These are phyloP conservation scores for Corythornis leucogaster DNA, from an alignment of 2,797 vertebrate genomes.

Conservation along the genomic window DNA sequence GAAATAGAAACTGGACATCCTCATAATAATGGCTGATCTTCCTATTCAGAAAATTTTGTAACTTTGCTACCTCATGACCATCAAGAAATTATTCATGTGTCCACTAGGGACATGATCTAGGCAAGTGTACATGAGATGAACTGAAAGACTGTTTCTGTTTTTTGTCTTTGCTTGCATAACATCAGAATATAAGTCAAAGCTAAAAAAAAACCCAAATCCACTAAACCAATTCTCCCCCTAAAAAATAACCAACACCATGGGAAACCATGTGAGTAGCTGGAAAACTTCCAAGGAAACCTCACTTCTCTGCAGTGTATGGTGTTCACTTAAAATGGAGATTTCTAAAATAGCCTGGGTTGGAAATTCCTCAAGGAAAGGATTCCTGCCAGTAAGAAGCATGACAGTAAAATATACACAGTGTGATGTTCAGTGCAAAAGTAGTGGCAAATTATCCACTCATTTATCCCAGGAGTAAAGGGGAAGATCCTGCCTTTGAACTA, in stretches of 20 bases:
- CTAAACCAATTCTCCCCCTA: background rate
- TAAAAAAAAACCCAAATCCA: background rate
- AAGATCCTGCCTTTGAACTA: background rate
- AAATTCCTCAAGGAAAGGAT: background rate
- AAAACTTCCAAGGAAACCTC: background rate
- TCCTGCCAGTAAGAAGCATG: background rate
- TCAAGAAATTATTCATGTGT: background rate
- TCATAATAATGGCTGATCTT: background rate
- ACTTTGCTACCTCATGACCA: background rate
- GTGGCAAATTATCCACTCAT: background rate
- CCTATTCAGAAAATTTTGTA: background rate
- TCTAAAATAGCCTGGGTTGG: background rate
- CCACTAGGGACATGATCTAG: background rate
- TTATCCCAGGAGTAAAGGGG: background rate
- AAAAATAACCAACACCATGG: background rate
- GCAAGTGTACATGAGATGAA: background rate
- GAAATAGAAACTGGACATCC: background rate
- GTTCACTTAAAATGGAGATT: background rate
- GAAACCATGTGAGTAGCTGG: background rate
- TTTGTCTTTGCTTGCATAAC: background rate
- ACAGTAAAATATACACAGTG: background rate
- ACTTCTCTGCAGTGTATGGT: background rate
- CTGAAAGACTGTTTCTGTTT: background rate
- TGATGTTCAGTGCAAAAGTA: background rate
- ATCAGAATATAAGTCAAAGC: background rate